Conservation (phyloP, 2,888 invertebrate genomes). For the Acanthosoma haemorrhoidale region DNA sequence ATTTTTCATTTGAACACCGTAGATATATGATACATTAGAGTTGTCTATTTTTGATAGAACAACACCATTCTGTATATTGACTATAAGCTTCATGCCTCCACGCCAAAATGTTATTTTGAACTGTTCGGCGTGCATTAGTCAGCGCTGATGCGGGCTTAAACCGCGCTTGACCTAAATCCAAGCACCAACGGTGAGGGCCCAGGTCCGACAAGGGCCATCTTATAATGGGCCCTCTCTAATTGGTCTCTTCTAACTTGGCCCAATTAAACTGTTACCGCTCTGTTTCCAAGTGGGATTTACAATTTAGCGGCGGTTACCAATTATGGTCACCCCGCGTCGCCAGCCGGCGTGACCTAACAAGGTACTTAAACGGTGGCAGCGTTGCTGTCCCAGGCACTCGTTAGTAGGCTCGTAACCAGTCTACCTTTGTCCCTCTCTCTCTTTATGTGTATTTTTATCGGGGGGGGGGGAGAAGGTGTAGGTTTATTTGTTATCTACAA, state of each 20-base stretch:
- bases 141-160: neutral
- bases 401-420: too few relatives aligned
- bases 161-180: neutral
- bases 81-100: too few relatives aligned
- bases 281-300: neutral
- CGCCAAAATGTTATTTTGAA: neutral
- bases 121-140: neutral
- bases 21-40: too few relatives aligned
- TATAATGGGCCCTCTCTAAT: neutral
- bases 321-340: neutral
- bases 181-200: neutral
- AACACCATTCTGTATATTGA: too few relatives aligned
- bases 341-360: neutral
- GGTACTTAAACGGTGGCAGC: too few relatives aligned
- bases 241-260: neutral
- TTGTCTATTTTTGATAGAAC: too few relatives aligned
- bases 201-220: neutral
- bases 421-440: too few relatives aligned
- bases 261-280: conserved; percentile 4
- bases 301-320: neutral
- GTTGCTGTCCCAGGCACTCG: too few relatives aligned
- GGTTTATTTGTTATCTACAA: too few relatives aligned
- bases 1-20: too few relatives aligned
- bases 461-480: too few relatives aligned
- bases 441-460: too few relatives aligned